Base-by-base conservation (phyloP, 1,140 invertebrate species). In the Eufriesea mexicana region DNA sequence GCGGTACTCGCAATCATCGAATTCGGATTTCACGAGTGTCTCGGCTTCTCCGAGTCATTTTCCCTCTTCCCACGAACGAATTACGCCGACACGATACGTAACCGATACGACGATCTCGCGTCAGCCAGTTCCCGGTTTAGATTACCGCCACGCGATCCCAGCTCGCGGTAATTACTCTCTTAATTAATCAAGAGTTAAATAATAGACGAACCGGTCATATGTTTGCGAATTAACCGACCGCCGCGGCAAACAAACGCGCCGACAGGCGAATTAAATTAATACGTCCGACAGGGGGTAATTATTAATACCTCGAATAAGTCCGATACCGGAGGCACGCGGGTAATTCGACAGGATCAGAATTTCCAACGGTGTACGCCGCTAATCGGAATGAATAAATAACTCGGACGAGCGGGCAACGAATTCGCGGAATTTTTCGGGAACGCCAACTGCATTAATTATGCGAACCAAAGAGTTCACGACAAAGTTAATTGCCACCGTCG, bases 141-240 rank as follows among this genome's bases (percentile, higher is more conserved):
- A 47, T 70, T 59, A 47, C 14, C 42, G 76, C n/a, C 28, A 47
- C 64, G n/a, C 54, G n/a, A 70, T 70, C 51, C 4, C 28, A 12
- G 51, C 25, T 9, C 16, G 42, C 12, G 25, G 25, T 51, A 71
- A 71, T 71, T 79, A 61, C 47, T 10, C 45, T 16, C 12, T 47
- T 8, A 57, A 79, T 79, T 79, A 79, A 79, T 79, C 67, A 71
- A 2, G 25, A 49, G 45, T 23, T 79, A 79, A 71, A 79, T 71
- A 71, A 79, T 71, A 79, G 42, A 79, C 61, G 49, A 18, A 18
- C 20, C n/a, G 16, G 25, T 20, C 45, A n/a, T 79, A 42, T 35
- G 55, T 71, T 70, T 47, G n/a, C 25, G 55, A 61, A 59, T 79
- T 68, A 70, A 71, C 54, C 47, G 42, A 61, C 20, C 64, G 55